These are phyloP conservation scores for Azemiops feae DNA, from an alignment of 2,113 vertebrate species.

Conservation along the genomic window DNA sequence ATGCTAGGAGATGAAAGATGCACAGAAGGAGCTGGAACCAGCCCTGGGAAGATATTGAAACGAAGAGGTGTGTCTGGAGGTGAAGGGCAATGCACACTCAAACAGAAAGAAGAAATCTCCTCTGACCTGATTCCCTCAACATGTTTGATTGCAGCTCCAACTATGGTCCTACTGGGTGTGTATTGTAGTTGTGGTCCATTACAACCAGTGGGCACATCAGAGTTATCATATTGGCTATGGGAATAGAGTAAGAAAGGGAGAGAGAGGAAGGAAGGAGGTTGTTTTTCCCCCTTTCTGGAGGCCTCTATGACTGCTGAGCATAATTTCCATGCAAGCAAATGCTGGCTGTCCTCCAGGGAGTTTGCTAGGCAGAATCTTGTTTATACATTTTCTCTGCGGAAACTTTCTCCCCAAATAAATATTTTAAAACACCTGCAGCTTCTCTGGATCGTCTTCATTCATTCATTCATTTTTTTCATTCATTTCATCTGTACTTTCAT, in stretches of 20 bases:
- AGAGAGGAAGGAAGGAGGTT: not conserved
- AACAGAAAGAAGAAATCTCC: not conserved
- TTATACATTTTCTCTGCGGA: not conserved
- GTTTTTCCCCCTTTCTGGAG: not conserved
- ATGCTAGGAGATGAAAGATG: not conserved
- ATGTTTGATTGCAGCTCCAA: not conserved
- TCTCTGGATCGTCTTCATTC: not conserved
- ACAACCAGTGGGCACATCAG: not conserved
- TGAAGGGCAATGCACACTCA: not conserved
- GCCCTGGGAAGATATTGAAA: not conserved
- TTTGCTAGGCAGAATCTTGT: not conserved
- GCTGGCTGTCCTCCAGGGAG: not conserved
- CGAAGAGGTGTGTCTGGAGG: not conserved
- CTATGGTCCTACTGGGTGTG: not conserved
- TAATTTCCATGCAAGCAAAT: not conserved
- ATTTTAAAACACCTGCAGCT: slow-evolving; percentile 11
- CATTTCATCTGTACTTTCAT: not conserved
- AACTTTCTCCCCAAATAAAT: not conserved
- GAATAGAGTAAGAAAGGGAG: not conserved
- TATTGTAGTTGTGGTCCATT: not conserved
- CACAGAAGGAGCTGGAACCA: not conserved
- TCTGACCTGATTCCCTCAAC: not conserved
- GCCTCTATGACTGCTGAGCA: no score
- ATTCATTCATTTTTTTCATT: not conserved
- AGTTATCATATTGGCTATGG: not conserved